A percentile compares a stretch with the other conserved stretches of the same genome.
These are phyloP conservation scores for Hypercompe scribonia DNA, from an alignment of 2,888 invertebrate genomes.

Conservation along the genomic window DNA sequence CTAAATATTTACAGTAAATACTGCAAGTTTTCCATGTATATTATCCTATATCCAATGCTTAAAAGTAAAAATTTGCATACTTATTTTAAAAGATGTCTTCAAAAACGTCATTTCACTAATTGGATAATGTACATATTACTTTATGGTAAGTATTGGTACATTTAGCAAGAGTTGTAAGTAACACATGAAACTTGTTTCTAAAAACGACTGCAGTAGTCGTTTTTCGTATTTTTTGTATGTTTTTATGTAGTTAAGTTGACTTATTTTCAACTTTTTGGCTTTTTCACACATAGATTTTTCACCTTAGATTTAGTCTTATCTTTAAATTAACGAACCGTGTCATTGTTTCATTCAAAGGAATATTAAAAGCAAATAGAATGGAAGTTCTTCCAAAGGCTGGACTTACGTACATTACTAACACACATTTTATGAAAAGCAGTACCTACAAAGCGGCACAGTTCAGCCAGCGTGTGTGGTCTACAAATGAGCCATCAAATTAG, in stretches of 20 bases:
- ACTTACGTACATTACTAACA: background rate
- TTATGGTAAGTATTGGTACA: background rate
- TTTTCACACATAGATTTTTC: background rate
- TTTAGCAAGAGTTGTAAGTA: background rate
- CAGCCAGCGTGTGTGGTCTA: constrained; percentile 40
- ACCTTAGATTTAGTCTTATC: background rate
- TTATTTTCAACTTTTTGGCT: background rate
- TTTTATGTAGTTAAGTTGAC: background rate
- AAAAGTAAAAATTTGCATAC: background rate
- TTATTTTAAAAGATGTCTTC: background rate
- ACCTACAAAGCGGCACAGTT: background rate
- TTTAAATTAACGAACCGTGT: background rate
- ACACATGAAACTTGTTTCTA: background rate
- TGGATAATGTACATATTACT: background rate
- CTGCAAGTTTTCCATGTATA: background rate
- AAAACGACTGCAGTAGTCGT: background rate
- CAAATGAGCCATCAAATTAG: constrained; percentile 47
- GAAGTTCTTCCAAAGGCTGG: background rate
- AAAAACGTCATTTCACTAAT: background rate
- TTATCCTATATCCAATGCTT: background rate
- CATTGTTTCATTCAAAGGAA: too few species aligned
- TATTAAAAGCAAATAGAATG: too few species aligned
- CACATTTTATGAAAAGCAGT: background rate
- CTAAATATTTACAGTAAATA: background rate
- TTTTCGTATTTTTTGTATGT: background rate